Evolutionary conservation across 2,888 invertebrate species (phyloP).

Genomic region (Endomychus coccineus): DNA sequence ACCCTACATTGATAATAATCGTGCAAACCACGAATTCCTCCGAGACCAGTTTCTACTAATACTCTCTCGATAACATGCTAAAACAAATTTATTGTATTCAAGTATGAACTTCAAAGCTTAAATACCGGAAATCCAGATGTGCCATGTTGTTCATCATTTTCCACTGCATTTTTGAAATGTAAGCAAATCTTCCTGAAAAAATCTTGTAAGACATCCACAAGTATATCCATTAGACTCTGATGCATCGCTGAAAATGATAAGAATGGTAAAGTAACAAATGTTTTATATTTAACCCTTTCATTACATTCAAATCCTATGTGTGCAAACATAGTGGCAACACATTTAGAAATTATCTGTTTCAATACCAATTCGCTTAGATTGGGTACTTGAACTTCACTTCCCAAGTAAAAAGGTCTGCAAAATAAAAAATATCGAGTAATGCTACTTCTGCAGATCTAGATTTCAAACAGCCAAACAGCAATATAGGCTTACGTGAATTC

Average conservation of each 20-base stretch:
- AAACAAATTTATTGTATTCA: conserved; percentile 18
- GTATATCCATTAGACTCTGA: conserved; percentile 44
- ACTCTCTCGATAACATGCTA: conserved; percentile 56
- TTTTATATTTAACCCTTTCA: conserved; percentile 6
- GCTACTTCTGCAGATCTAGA: too few relatives aligned
- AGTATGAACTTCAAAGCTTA: conserved; percentile 11
- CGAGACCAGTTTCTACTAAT: conserved; percentile 53
- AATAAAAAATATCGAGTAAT: too few relatives aligned
- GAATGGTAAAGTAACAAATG: background rate
- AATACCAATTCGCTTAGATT: conserved; percentile 36
- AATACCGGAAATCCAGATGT: conserved; percentile 47
- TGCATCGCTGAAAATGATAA: conserved; percentile 38
- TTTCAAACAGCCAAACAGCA: too few relatives aligned
- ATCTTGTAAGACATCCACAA: conserved; percentile 45
- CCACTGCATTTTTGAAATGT: conserved; percentile 47
- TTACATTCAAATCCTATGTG: conserved; percentile 50
- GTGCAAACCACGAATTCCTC: conserved; percentile 50
- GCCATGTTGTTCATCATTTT: conserved; percentile 44
- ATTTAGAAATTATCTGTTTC: conserved; percentile 42
- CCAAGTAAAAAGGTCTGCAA: conserved; percentile 29
- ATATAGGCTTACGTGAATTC: conserved; percentile 33
- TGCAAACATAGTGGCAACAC: conserved; percentile 46
- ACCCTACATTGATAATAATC: conserved; percentile 50
- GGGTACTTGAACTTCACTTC: conserved; percentile 31
- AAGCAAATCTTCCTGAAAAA: conserved; percentile 46